A percentile compares a stretch with the other conserved stretches of the same genome.
These are phyloP conservation scores for Meles meles DNA, from an alignment of 2,113 vertebrate genomes.

Conservation along the genomic window DNA sequence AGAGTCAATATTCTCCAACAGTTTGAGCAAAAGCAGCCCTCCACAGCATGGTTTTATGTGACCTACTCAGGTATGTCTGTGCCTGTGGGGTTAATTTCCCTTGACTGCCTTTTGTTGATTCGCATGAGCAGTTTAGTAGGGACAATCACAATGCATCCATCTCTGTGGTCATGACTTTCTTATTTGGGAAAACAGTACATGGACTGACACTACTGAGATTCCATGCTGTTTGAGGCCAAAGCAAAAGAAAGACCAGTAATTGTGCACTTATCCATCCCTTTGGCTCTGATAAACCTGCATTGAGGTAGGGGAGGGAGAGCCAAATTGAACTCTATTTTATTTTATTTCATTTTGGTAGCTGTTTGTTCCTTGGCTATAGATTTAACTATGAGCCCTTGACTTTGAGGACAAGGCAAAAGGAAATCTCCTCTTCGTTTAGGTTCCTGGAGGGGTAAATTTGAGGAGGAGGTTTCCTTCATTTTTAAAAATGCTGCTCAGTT, in stretches of 20 bases:
- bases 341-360: neutral
- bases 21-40: neutral
- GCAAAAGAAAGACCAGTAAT: neutral
- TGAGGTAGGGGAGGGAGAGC: neutral
- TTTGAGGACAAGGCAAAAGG: neutral
- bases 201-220: neutral
- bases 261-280: neutral
- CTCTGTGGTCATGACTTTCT: constrained; percentile 26
- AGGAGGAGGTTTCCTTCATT: neutral
- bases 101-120: constrained; percentile 23
- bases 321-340: neutral
- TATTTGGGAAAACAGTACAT: neutral
- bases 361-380: neutral
- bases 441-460: neutral
- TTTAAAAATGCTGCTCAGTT: constrained; percentile 30
- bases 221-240: constrained; percentile 13
- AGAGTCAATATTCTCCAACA: constrained; percentile 20
- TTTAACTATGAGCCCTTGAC: neutral
- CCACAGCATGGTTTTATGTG: neutral
- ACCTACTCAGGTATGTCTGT: constrained; percentile 26
- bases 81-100: neutral
- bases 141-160: constrained; percentile 4
- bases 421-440: neutral
- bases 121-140: neutral
- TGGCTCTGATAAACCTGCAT: constrained; percentile 38